Conservation (phyloP, 1,140 invertebrate genomes). For the Portunus trituberculatus region DNA sequence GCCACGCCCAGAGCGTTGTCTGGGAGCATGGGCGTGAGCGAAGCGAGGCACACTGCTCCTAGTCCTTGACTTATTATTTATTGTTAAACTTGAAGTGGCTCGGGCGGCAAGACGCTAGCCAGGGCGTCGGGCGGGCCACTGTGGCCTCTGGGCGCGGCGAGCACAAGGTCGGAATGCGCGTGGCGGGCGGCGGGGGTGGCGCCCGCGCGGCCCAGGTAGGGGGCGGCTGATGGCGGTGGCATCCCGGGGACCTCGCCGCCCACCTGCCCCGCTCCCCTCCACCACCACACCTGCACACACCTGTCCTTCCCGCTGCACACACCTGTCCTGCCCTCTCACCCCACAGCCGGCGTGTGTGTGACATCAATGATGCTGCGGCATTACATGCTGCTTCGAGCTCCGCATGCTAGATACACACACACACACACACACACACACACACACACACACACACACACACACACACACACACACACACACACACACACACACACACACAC, state of each 20-base stretch:
- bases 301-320: background rate
- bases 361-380: background rate
- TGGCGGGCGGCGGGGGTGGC: background rate
- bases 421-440: background rate
- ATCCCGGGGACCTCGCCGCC: constrained; percentile 38
- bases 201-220: constrained; percentile 11
- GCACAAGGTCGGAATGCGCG: constrained; percentile 64
- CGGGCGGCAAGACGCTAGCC: constrained; percentile 25
- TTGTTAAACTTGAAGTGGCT: constrained; percentile 67
- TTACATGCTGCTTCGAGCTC: background rate
- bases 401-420: background rate
- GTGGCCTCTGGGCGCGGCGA: constrained; percentile 14
- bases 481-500: too few species aligned
- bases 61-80: constrained; percentile 71
- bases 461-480: too few species aligned
- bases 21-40: constrained; percentile 66
- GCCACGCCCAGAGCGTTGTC: constrained; percentile 65
- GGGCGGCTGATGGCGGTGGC: constrained; percentile 57
- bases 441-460: background rate
- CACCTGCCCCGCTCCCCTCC: background rate
- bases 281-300: constrained; percentile 15
- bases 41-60: constrained; percentile 50
- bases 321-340: background rate
- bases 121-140: constrained; percentile 23
- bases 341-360: background rate